Conservation (phyloP, 2,888 invertebrate genomes). For the Sericinus montela region DNA sequence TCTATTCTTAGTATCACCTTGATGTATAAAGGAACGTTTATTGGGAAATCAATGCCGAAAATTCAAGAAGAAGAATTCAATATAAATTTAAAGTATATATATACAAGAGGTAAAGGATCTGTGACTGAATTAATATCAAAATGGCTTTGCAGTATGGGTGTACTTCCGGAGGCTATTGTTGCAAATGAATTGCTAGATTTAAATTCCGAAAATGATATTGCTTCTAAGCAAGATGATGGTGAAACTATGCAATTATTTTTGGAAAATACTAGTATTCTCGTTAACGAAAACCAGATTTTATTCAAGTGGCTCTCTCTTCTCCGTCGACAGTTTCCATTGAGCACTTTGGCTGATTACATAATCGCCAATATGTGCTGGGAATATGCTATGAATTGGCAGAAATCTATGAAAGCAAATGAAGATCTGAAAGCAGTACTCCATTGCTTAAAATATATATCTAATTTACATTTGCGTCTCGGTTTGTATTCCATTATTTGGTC, state of each 20-base stretch:
- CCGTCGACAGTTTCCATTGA: conserved; percentile 90
- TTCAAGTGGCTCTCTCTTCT: conserved; percentile 82
- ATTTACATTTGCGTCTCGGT: conserved; percentile 85
- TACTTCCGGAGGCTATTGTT: conserved; percentile 82
- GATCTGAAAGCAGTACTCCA: conserved; percentile 85
- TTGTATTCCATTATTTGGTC: conserved; percentile 93
- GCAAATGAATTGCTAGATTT: conserved; percentile 70
- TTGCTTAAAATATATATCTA: conserved; percentile 83
- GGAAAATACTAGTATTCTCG: conserved; percentile 51
- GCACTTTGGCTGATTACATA: conserved; percentile 87
- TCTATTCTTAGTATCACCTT: conserved; percentile 87
- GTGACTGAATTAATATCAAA: conserved; percentile 93
- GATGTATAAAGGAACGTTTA: conserved; percentile 65
- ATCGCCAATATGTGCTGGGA: conserved; percentile 95
- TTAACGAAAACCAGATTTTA: conserved; percentile 69
- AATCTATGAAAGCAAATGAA: conserved; percentile 82
- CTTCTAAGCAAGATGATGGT: conserved; percentile 37
- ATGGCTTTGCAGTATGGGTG: conserved; percentile 88
- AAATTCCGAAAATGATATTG: conserved; percentile 30
- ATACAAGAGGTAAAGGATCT: conserved; percentile 86
- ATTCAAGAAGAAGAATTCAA: conserved; percentile 76
- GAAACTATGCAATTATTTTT: conserved; percentile 48
- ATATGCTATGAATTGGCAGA: conserved; percentile 92
- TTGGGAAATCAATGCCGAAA: conserved; percentile 68
- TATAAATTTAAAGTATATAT: conserved; percentile 83